A percentile compares a stretch with the other conserved stretches of the same genome.
Evolutionary conservation across 2,888 invertebrate species (phyloP).

Genomic region (Netelia virgata): DNA sequence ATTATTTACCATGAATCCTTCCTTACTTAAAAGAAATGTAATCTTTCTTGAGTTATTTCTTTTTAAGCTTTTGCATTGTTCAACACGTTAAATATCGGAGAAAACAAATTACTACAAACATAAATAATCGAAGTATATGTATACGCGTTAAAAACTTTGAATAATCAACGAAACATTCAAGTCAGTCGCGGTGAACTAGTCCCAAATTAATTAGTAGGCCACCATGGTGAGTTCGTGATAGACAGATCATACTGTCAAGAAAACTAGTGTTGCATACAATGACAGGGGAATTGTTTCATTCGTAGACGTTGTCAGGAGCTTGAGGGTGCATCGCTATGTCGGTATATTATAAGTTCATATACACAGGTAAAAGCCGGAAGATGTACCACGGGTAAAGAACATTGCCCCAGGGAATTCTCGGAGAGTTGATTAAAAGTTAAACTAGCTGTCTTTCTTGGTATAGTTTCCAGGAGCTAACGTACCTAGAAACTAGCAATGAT

Average conservation of each 20-base stretch:
- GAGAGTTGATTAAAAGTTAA: slow-evolving; percentile 60
- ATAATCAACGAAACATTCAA: no score
- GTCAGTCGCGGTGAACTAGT: neutral
- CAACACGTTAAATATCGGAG: no score
- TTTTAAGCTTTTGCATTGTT: no score
- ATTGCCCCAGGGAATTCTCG: slow-evolving; percentile 33
- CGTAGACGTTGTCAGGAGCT: slow-evolving; percentile 20
- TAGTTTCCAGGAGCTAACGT: slow-evolving; percentile 24
- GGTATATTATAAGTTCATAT: neutral
- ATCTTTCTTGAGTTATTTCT: no score
- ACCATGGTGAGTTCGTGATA: neutral
- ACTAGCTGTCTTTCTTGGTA: slow-evolving; percentile 41
- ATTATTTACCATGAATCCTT: no score
- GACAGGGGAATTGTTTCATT: slow-evolving; percentile 23
- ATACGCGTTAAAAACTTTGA: no score
- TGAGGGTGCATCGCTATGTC: slow-evolving; percentile 6
- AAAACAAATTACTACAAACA: no score
- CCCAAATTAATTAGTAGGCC: slow-evolving; percentile 22
- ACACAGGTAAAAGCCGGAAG: neutral
- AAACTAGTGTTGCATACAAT: slow-evolving; percentile 31
- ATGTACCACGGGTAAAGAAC: slow-evolving; percentile 17
- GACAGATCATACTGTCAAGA: neutral
- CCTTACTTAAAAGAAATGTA: neutral
- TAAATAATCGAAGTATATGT: no score
- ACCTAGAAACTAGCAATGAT: slow-evolving; percentile 8